A percentile compares a stretch with the other conserved stretches of the same genome.
Evolutionary conservation across 2,888 invertebrate genomes (phyloP).

Genomic region (Sesia apiformis): DNA sequence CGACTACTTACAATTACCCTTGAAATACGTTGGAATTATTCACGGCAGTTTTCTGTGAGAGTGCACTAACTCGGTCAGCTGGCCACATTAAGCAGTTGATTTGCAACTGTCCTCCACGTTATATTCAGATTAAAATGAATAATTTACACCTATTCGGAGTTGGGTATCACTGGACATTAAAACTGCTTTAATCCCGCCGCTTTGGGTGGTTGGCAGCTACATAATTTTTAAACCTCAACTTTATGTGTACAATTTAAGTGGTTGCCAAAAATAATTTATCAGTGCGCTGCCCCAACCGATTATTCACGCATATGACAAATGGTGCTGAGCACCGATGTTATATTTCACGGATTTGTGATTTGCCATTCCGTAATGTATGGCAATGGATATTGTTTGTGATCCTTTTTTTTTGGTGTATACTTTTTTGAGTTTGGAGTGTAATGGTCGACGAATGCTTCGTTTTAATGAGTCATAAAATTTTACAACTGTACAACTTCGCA

Average conservation of each 20-base stretch:
- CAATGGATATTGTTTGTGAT: conserved; percentile 18
- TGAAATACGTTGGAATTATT: no score
- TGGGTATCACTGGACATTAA: neutral
- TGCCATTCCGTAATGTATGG: conserved; percentile 24
- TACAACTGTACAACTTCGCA: no score
- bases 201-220: conserved; percentile 26
- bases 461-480: conserved; percentile 1
- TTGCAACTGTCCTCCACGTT: no score
- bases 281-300: conserved; percentile 27
- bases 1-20: no score
- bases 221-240: conserved; percentile 21
- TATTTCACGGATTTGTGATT: conserved; percentile 60
- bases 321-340: conserved; percentile 24
- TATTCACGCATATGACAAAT: conserved; percentile 62
- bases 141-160: neutral
- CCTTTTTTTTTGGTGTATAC: conserved; percentile 6
- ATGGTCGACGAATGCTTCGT: conserved; percentile 5
- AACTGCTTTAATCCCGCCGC: conserved; percentile 4
- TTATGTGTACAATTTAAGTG: conserved; percentile 34
- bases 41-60: no score
- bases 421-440: conserved; percentile 12
- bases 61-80: no score
- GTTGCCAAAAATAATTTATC: conserved; percentile 59
- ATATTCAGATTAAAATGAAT: no score
- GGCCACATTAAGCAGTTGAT: no score